phyloP scores from a whole-genome alignment of 2,113 vertebrate species.

The Ptyas mucosa region DNA sequence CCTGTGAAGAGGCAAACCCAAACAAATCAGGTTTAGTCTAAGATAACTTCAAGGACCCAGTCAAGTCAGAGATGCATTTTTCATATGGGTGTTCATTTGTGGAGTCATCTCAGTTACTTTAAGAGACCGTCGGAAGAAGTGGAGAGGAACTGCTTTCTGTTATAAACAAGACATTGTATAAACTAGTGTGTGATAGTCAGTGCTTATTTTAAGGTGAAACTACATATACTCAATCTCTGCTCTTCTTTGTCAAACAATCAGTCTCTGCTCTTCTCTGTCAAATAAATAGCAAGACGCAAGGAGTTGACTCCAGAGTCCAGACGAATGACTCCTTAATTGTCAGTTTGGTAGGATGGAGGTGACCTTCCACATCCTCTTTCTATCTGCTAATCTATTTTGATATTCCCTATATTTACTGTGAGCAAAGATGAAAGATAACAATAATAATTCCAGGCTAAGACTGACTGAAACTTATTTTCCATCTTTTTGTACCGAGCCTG shows the following conservation, averaged over 20 bases:
- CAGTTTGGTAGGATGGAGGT: not conserved
- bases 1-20: not conserved
- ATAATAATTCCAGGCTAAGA: not conserved
- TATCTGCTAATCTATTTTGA: not conserved
- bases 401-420: not conserved
- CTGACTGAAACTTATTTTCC: not conserved
- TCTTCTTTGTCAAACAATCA: not conserved
- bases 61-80: not conserved
- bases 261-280: not conserved
- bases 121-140: not conserved
- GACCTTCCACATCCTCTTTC: not conserved
- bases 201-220: not conserved
- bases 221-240: too few species aligned
- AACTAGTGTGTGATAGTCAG: not conserved
- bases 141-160: not conserved
- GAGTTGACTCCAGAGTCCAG: not conserved
- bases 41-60: not conserved
- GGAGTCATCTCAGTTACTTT: not conserved
- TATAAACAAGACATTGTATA: not conserved
- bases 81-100: not conserved
- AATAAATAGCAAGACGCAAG: not conserved
- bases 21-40: not conserved
- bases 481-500: not conserved
- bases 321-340: not conserved
- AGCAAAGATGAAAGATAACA: not conserved